Evolutionary conservation across 2,113 vertebrate species (phyloP).

Genomic region (Setophaga coronata): DNA sequence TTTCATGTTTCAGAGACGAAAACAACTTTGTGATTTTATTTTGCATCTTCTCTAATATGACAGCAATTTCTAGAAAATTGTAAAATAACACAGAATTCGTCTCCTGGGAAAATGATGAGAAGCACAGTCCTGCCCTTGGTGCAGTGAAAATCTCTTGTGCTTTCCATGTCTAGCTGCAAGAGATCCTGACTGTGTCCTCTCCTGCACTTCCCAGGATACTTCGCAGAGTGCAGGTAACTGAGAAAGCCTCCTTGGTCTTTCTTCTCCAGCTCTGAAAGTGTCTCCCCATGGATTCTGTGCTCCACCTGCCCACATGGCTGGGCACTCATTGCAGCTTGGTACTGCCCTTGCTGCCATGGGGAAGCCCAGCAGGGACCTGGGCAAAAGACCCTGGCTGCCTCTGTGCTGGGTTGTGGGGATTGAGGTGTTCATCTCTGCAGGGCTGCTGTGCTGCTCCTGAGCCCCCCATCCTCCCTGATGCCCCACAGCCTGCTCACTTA

Average conservation of each 20-base stretch:
- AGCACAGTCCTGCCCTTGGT: not conserved
- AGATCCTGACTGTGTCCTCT: not conserved
- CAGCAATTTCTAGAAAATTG: not conserved
- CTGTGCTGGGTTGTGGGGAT: not conserved
- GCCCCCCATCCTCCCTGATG: not conserved
- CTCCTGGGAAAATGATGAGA: not conserved
- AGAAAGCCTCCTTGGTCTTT: not conserved
- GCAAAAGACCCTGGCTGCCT: not conserved
- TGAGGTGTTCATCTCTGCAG: rapidly evolving
- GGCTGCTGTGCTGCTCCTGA: not conserved
- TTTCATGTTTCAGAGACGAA: not conserved
- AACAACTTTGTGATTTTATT: not conserved
- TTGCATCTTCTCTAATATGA: not conserved
- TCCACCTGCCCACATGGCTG: not conserved
- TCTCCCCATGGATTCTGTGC: not conserved
- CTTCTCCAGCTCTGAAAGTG: not conserved
- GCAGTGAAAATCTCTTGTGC: not conserved
- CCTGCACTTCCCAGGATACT: not conserved
- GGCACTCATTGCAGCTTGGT: not conserved
- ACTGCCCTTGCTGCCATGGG: not conserved
- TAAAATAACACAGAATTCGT: not conserved
- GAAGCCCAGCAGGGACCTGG: not conserved
- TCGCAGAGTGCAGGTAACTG: not conserved
- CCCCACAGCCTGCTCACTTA: not conserved
- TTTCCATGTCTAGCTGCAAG: not conserved